Evolutionary conservation across 2,113 vertebrate genomes (phyloP).

Genomic region (Misgurnus mizolepis): DNA sequence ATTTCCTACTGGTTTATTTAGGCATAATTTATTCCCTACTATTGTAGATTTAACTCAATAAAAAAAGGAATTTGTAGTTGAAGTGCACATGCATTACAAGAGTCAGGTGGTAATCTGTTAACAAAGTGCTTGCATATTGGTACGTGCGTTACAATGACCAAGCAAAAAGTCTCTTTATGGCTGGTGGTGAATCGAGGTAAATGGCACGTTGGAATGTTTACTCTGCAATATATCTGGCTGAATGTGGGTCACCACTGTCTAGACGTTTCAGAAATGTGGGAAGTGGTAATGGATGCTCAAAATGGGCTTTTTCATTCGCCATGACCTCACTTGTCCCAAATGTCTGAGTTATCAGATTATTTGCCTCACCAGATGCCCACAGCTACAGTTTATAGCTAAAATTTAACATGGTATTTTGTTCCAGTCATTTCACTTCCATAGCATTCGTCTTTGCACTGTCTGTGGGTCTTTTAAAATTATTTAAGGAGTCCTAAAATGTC

Average conservation of each 20-base stretch:
- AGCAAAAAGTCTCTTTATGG: not conserved
- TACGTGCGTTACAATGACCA: too few relatives aligned
- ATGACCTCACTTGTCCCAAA: not conserved
- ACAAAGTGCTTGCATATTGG: not conserved
- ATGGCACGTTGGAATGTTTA: constrained; percentile 36
- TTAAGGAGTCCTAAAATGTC: too few relatives aligned
- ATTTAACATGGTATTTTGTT: not conserved
- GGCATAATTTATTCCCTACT: too few relatives aligned
- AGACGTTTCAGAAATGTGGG: constrained; percentile 43
- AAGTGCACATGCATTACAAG: not conserved
- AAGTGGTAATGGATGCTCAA: constrained; percentile 1
- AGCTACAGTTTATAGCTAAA: not conserved
- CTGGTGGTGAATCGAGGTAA: constrained; percentile 8
- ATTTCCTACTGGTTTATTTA: too few relatives aligned
- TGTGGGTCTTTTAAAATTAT: too few relatives aligned
- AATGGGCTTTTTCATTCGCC: constrained; percentile 8
- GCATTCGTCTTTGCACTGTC: not conserved
- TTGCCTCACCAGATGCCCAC: not conserved
- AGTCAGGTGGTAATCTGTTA: not conserved
- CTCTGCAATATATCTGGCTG: constrained; percentile 33
- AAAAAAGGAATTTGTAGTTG: not conserved
- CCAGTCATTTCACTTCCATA: not conserved
- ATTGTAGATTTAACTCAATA: not conserved
- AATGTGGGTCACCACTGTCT: constrained; percentile 51
- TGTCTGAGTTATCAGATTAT: not conserved